A percentile compares a stretch with the other conserved stretches of the same genome.
phyloP scores from a whole-genome alignment of 1,140 invertebrate species.

The Drosophila pachea region DNA sequence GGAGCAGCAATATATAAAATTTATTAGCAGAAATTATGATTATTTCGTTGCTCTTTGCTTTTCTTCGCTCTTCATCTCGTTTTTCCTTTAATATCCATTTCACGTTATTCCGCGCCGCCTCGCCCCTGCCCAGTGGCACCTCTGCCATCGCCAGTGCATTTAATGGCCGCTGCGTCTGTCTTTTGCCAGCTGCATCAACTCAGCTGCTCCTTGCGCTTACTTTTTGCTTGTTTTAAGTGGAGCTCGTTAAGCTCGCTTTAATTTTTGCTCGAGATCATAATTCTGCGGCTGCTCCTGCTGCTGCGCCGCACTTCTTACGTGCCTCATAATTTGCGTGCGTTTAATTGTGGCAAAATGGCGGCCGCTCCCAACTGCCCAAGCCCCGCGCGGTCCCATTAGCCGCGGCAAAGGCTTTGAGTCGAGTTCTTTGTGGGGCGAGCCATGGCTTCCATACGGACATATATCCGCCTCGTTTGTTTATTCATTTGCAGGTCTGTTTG shows the following conservation, averaged over 20 bases:
- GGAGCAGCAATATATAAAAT: constrained; percentile 70
- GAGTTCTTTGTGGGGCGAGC: constrained; percentile 6
- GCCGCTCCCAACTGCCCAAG: constrained; percentile 23
- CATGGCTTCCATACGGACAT: not conserved
- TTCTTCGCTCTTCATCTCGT: constrained; percentile 69
- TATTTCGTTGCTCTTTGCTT: constrained; percentile 73
- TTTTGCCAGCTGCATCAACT: constrained; percentile 70
- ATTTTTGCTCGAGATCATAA: constrained; percentile 72
- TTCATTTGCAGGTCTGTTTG: no score
- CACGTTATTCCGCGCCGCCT: constrained; percentile 12
- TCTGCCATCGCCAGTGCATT: constrained; percentile 61
- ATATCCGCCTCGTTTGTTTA: not conserved
- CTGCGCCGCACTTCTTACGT: constrained; percentile 45
- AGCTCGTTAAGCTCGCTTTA: constrained; percentile 73
- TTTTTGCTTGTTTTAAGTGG: constrained; percentile 30
- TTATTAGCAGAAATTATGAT: constrained; percentile 78
- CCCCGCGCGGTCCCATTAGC: constrained; percentile 46
- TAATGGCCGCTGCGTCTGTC: constrained; percentile 56
- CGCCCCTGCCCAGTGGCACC: constrained; percentile 1
- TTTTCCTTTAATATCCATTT: constrained; percentile 74
- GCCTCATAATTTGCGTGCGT: constrained; percentile 64
- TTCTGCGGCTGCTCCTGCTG: constrained; percentile 31
- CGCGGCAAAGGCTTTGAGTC: constrained; percentile 42
- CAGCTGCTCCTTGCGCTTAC: constrained; percentile 26
- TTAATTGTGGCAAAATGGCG: constrained; percentile 61